Evolutionary conservation across 2,113 vertebrate species (phyloP).

Genomic region (Brevimyrus niger): DNA sequence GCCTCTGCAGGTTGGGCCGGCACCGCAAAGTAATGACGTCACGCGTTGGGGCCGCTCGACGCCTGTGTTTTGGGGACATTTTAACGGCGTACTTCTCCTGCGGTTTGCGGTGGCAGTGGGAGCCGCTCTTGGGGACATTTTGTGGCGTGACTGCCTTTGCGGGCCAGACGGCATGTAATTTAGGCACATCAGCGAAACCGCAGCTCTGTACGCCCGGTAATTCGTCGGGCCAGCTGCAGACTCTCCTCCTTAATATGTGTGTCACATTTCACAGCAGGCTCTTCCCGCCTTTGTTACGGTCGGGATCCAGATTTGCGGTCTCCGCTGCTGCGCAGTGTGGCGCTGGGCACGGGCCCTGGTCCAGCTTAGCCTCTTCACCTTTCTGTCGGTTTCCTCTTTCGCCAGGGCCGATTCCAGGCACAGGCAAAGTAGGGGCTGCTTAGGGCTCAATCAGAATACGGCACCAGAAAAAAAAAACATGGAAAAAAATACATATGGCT

Average conservation of each 20-base stretch:
- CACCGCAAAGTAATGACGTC: conserved; percentile 14
- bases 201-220: neutral
- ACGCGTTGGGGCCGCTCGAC: neutral
- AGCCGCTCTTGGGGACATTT: conserved; percentile 31
- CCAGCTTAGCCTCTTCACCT: conserved; percentile 68
- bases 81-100: neutral
- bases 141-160: conserved; percentile 22
- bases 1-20: conserved; percentile 12
- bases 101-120: neutral
- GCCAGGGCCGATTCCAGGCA: neutral
- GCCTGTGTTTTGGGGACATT: neutral
- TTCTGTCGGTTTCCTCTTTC: conserved; percentile 29
- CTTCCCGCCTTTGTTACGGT: conserved; percentile 9
- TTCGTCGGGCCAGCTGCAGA: neutral
- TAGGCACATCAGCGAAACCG: neutral
- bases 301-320: conserved; percentile 1
- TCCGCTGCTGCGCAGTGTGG: conserved; percentile 7
- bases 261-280: conserved; percentile 15
- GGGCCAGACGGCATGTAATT: conserved; percentile 3
- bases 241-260: conserved; percentile 27
- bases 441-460: conserved; percentile 12
- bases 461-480: neutral
- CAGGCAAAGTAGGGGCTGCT: neutral
- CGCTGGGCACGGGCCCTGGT: conserved; percentile 59
- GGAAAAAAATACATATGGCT: neutral